Base-by-base conservation (phyloP, 2,888 invertebrate species). In the Carterocephalus palaemon region DNA sequence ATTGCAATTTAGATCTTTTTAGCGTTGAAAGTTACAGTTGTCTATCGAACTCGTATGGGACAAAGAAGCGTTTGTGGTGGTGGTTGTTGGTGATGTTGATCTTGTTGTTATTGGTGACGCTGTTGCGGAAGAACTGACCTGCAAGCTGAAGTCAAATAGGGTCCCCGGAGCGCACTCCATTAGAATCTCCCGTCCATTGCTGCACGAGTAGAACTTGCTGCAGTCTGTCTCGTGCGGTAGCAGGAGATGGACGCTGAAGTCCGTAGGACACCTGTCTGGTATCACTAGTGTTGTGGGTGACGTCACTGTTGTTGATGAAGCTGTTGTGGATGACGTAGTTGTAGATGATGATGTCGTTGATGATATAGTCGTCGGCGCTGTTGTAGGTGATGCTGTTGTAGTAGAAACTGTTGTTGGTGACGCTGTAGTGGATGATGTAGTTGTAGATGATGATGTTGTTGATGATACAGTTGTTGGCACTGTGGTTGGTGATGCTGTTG, bases 151-250 rank as follows among this genome's bases (percentile, higher is more conserved):
- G 46, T 73, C 67, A 46, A 80, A 80, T 20, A 62, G 56, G 0
- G 65, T 60, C 0, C 67, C 70, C 0, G 56, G 29, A 0, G 57
- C 54, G 16, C 80, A 80, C 1, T 43, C 33, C 42, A 53, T 60
- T 17, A 57, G 53, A 0, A 70, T 53, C 32, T 56, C 63, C 0
- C 48, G 16, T 1, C 80, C 78, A 36, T 66, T 59, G 8, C 59
- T 62, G 46, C 80, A 80, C 7, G 64, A 59, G 47, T 77, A 80
- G 68, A 60, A 84, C 33, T 76, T 78, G 46, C 74, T 71, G 32
- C 84, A 81, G 28, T 76, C 74, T 0, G 51, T 61, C 0, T 63
- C 66, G 37, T 82, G 76, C 0, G 74, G 49, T 10, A 53, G 38
- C 23, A 52, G 40, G 28, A 50, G 38, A 41, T 58, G 51, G 20